Evolutionary conservation across 2,797 vertebrate species (phyloP).

Genomic region (Sardinella longiceps): DNA sequence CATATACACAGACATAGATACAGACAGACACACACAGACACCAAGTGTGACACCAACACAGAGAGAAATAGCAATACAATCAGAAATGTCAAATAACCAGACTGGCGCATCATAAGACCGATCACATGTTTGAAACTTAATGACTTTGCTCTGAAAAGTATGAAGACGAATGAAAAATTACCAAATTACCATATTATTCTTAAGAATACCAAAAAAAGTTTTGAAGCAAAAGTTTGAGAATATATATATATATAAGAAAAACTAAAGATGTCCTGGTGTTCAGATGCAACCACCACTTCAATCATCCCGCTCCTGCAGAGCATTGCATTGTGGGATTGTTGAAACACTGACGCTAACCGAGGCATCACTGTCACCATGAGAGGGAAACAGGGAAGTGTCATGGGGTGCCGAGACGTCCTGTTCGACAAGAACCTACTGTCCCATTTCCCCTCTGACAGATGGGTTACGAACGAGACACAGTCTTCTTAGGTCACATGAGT

Average conservation of each 20-base stretch:
- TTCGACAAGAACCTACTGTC: not conserved
- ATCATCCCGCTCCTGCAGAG: constrained; percentile 30
- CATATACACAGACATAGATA: no score
- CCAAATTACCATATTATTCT: not conserved
- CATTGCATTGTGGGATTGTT: constrained; percentile 32
- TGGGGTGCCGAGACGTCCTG: not conserved
- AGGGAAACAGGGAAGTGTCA: constrained; percentile 34
- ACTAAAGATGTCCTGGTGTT: constrained; percentile 5
- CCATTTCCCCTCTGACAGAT: not conserved
- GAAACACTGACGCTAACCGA: constrained; percentile 29
- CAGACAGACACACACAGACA: no score
- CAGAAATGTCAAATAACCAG: constrained; percentile 1
- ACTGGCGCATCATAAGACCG: not conserved
- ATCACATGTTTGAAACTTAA: not conserved
- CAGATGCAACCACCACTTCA: not conserved
- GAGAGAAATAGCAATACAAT: not conserved
- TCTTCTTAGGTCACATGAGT: not conserved
- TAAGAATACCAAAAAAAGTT: not conserved
- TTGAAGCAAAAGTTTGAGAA: not conserved
- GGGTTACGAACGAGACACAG: not conserved
- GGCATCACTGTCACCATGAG: constrained; percentile 36
- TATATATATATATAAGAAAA: no score
- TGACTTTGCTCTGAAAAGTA: constrained; percentile 11
- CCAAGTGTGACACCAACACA: not conserved
- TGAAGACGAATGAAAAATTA: not conserved